Evolutionary conservation across 2,113 vertebrate genomes (phyloP), one percentile per base, ranked within the genome.

Genomic region (Alectura lathami): DNA sequence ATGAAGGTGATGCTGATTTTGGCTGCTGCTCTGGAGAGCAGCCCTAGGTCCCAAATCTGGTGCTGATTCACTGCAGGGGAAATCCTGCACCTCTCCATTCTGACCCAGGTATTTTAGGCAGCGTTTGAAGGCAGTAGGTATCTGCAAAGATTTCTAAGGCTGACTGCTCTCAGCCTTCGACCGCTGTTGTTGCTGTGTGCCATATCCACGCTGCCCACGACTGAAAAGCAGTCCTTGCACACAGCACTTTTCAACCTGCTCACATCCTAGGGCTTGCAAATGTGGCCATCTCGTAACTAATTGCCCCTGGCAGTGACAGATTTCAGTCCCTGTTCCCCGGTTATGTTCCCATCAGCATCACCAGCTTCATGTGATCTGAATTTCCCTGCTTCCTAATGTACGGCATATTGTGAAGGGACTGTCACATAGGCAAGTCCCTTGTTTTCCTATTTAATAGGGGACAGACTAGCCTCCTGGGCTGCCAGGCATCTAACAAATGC

Each of bases 101-200:
- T 30, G 43, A 34, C 8, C 11, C 11, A 67, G 56, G 29, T 16
- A n/a, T 62, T 32, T 47, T 27, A 27, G 26, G 23, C 76, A 82
- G 51, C 1, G 2, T 86, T 34, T 64, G 32, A 13, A 89, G 50
- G 60, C n/a, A 83, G 66, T 9, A 56, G 23, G 27, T 45, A 13
- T 36, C 80, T 45, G 13, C 21, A 54, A 54, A 76, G 45, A 32
- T 56, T 69, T 75, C 62, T 32, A 45, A n/a, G 32, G 51, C 56
- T 66, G 47, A 3, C 32, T 48, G 68, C 15, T 64, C 62, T 26
- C 54, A 57, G 51, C 24, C 22, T 75, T 79, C 60, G 27, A 20
- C 20, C 8, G 21, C 29, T 24, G 7, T 69, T 3, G 1, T 13
- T 0, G 0, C 54, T 34, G 24, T 3, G n/a, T 34, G 60, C 4